phyloP scores from a whole-genome alignment of 2,113 vertebrate species.

The Leuciscus idus region DNA sequence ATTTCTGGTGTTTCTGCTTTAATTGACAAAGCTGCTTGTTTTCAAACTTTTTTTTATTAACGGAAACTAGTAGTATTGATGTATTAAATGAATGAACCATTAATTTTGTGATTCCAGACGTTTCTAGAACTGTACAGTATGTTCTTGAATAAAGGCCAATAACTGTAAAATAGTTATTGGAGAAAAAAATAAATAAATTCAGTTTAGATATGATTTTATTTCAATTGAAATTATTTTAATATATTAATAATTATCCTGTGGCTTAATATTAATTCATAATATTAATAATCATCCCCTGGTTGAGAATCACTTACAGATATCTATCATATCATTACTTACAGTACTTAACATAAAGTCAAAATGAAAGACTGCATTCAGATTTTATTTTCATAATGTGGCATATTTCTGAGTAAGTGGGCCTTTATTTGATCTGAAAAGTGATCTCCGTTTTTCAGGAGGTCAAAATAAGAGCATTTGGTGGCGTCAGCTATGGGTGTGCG shows the following conservation, averaged over 20 bases:
- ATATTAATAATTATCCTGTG: too few relatives aligned
- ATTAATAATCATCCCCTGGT: background rate
- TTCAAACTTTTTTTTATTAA: too few relatives aligned
- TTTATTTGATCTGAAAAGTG: background rate
- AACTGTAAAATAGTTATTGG: too few relatives aligned
- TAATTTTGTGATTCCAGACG: background rate
- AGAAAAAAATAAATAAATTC: too few relatives aligned
- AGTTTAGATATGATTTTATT: background rate
- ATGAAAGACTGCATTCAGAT: background rate
- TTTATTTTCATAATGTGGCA: background rate
- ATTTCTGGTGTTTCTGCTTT: background rate
- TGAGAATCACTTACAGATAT: background rate
- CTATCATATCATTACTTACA: background rate
- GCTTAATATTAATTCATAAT: too few relatives aligned
- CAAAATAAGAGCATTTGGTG: too few relatives aligned
- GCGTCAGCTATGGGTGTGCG: too few relatives aligned
- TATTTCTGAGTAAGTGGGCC: background rate
- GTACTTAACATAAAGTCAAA: background rate
- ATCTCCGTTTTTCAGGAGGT: background rate
- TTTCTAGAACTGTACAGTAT: background rate
- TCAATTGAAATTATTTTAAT: background rate
- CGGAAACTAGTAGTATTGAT: too few relatives aligned
- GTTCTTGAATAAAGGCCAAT: too few relatives aligned
- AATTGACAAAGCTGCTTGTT: background rate
- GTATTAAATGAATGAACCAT: background rate